Evolutionary conservation across 2,797 vertebrate species (phyloP), one percentile per base, ranked within the genome.

Genomic region (Triplophysa bombifrons): DNA sequence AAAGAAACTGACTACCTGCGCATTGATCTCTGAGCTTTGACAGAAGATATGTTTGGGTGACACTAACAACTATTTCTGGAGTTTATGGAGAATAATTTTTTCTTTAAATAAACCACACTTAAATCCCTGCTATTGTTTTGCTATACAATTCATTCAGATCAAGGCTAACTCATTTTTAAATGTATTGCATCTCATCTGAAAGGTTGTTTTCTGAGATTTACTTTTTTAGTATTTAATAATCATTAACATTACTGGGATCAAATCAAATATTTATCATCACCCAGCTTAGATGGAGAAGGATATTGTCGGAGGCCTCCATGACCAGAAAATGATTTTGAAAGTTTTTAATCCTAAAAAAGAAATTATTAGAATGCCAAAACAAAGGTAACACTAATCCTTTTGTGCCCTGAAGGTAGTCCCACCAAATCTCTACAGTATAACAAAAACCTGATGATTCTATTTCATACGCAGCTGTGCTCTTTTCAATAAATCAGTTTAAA

Each of bases 1-100:
- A 82, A 92, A 92, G 91, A 89, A 92, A 91, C 90, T 84, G 91
- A 93, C 94, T 94, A 96, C 95, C 94, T 96, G 94, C 93, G 94
- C 92, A 93, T 86, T 84, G 92, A 85, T 92, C 91, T 83, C 92
- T 87, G 89, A 90, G 93, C 93, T 94, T 89, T 89, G 86, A 89
- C 90, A 90, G 88, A 88, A 89, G 90, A 88, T 72, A 85, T 86
- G 89, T 92, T 94, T 94, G 91, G 14, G 88, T 92, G 92, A 94
- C 92, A 93, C 87, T 91, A 90, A 93, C 91, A 38, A 38, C 34
- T 38, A 1, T 88, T 88, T 68, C 68, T 90, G 27, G 44, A 51
- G 7, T 87, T 74, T 86, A 84, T 83, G 14, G 12, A 14, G 48
- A 50, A 50, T 16, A 4, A 85, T 90, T 92, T 88, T 89, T 46